These are phyloP conservation scores for Psophia crepitans DNA, from an alignment of 2,113 vertebrate species.

Conservation along the genomic window DNA sequence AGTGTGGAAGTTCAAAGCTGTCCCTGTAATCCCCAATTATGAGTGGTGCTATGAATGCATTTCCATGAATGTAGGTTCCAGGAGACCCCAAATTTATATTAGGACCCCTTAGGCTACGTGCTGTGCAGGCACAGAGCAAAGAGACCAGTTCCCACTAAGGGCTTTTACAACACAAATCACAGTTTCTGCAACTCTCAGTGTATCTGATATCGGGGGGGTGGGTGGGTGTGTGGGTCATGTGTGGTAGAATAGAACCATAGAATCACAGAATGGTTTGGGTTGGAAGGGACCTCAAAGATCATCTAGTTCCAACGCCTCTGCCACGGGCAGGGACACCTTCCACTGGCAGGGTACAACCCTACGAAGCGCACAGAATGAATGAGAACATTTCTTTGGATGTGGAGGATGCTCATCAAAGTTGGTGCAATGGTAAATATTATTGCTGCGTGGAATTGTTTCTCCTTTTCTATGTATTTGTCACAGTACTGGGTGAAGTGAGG, in stretches of 20 bases:
- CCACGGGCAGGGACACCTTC: no score
- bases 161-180: not conserved
- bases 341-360: no score
- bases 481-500: not conserved
- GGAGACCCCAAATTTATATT: not conserved
- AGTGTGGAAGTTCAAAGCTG: not conserved
- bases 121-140: not conserved
- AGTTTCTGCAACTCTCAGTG: not conserved
- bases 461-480: not conserved
- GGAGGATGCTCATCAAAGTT: not conserved
- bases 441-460: not conserved
- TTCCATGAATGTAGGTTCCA: not conserved
- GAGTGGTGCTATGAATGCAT: not conserved
- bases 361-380: not conserved
- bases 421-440: not conserved
- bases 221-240: accelerated
- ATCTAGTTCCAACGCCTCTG: no score
- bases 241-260: no score
- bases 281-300: no score
- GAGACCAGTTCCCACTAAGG: not conserved
- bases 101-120: accelerated
- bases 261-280: no score
- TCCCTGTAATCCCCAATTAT: accelerated
- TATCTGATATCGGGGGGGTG: not conserved
- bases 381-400: not conserved